A percentile compares a stretch with the other conserved stretches of the same genome.
phyloP scores from a whole-genome alignment of 2,113 vertebrate species.

The Erpornis zantholeuca region DNA sequence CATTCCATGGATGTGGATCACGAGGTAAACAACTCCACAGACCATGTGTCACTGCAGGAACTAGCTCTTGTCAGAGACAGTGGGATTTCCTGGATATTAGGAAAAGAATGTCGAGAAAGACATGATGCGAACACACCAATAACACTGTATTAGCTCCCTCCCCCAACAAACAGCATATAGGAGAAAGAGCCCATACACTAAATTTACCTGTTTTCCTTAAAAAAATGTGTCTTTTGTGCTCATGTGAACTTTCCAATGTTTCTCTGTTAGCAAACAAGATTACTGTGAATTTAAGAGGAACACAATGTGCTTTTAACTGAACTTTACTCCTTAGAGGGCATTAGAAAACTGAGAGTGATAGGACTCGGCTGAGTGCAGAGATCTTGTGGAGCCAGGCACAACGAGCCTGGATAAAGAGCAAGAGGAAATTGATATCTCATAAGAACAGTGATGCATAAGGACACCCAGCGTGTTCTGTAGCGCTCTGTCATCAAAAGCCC shows the following conservation, averaged over 20 bases:
- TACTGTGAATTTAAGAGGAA: not conserved
- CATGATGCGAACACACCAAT: not conserved
- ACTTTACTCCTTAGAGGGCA: not conserved
- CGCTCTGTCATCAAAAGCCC: not conserved
- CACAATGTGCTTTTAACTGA: not conserved
- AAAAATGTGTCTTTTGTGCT: not conserved
- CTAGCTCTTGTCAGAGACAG: not conserved
- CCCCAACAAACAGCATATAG: not conserved
- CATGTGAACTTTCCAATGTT: not conserved
- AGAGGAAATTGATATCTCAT: not conserved
- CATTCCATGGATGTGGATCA: not conserved
- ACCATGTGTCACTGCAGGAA: not conserved
- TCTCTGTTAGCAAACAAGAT: not conserved
- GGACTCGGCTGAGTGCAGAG: not conserved
- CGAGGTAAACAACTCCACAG: not conserved
- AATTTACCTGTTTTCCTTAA: not conserved
- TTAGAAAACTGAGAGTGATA: not conserved
- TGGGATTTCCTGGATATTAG: not conserved
- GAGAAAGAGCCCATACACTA: not conserved
- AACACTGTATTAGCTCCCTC: not conserved
- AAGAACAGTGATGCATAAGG: not conserved
- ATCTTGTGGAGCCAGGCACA: not conserved
- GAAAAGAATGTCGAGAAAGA: not conserved
- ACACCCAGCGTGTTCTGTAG: rapidly evolving
- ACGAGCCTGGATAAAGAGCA: not conserved